phyloP scores from a whole-genome alignment of 2,113 vertebrate species.

The Motacilla tschutschensis region DNA sequence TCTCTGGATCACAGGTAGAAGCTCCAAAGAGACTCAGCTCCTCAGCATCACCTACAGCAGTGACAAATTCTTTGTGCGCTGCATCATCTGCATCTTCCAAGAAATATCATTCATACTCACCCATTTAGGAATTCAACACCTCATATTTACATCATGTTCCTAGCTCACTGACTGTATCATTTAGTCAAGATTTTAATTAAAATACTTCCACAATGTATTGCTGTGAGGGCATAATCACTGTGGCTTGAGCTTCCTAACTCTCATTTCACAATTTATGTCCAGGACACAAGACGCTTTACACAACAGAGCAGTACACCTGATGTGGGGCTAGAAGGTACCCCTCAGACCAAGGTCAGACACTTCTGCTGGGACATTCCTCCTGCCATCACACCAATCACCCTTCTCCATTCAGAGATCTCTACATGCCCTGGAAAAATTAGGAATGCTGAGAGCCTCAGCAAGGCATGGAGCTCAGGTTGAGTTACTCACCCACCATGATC shows the following conservation, averaged over 20 bases:
- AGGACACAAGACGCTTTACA: not conserved
- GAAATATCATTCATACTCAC: not conserved
- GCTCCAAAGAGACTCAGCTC: not conserved
- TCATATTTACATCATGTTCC: not conserved
- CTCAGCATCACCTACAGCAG: not conserved
- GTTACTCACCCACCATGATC: not conserved
- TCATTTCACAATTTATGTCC: not conserved
- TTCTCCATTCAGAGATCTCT: not conserved
- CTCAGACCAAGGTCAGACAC: not conserved
- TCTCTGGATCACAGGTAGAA: not conserved
- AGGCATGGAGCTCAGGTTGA: not conserved
- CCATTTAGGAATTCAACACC: not conserved
- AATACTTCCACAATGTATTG: not conserved
- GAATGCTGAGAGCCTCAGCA: not conserved
- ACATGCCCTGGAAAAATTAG: not conserved
- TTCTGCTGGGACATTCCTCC: not conserved
- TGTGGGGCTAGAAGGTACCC: not conserved
- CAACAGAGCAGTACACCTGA: not conserved
- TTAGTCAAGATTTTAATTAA: not conserved
- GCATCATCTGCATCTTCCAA: not conserved
- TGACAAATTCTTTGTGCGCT: not conserved
- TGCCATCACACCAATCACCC: not conserved
- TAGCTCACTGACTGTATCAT: not conserved
- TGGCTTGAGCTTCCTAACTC: not conserved
- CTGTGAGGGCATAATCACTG: not conserved